phyloP scores from a whole-genome alignment of 2,113 vertebrate genomes.

The Hyla sarda region DNA sequence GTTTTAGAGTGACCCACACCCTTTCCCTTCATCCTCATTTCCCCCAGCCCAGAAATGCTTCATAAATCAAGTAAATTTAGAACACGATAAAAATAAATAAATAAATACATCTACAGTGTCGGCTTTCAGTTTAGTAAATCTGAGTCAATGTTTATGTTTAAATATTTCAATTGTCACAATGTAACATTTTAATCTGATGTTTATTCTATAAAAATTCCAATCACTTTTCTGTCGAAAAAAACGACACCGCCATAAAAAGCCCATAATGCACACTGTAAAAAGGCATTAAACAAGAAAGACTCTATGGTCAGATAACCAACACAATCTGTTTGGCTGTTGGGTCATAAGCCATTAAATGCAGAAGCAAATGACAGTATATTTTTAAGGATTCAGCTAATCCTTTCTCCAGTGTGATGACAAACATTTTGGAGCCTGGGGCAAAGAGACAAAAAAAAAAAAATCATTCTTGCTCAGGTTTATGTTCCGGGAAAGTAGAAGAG shows the following conservation, averaged over 20 bases:
- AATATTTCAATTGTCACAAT: background rate
- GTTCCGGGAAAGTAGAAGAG: conserved; percentile 30
- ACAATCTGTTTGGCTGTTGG: conserved; percentile 53
- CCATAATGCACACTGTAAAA: conserved; percentile 49
- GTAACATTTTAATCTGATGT: background rate
- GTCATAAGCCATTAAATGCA: conserved; percentile 59
- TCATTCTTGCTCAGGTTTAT: conserved; percentile 49
- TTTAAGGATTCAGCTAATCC: conserved; percentile 58
- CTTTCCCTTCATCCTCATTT: too few relatives aligned
- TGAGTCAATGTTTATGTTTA: too few relatives aligned
- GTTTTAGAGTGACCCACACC: too few relatives aligned
- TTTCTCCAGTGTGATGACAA: conserved; percentile 46
- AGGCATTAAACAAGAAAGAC: conserved; percentile 37
- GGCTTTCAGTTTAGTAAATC: too few relatives aligned
- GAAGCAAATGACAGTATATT: conserved; percentile 57
- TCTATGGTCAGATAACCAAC: conserved; percentile 54
- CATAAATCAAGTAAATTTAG: too few relatives aligned
- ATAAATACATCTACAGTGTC: too few relatives aligned
- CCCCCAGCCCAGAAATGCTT: too few relatives aligned
- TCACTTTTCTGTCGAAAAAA: conserved; percentile 34
- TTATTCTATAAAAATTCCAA: conserved; percentile 12
- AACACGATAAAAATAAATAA: too few relatives aligned
- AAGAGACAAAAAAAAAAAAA: conserved; percentile 44
- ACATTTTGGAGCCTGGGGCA: conserved; percentile 50
- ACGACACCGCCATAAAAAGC: conserved; percentile 48